Percentiles rank a stretch among this genome's conserved stretches.
phyloP scores from a whole-genome alignment of 2,797 vertebrate species.

The Phataginus tricuspis region DNA sequence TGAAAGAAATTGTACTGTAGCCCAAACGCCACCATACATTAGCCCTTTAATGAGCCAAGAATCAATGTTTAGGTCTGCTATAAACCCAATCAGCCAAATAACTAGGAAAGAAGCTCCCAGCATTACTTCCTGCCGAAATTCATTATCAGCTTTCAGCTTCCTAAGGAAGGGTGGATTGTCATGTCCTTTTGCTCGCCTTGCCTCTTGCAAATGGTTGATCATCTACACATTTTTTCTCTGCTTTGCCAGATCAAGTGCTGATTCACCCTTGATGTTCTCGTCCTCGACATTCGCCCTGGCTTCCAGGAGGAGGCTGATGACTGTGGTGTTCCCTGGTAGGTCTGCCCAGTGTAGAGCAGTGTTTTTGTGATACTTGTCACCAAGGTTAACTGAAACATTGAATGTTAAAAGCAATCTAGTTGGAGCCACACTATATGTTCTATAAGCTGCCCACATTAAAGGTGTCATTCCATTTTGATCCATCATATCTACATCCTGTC shows the following conservation, averaged over 20 bases:
- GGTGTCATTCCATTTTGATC: conserved; percentile 99
- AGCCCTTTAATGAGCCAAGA: conserved; percentile 98
- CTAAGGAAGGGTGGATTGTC: conserved; percentile 98
- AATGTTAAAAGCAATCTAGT: too few species aligned
- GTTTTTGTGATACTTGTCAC: too few species aligned
- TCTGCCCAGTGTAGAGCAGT: too few species aligned
- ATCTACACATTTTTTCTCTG: conserved; percentile 99
- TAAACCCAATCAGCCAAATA: conserved; percentile 99
- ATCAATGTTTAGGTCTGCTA: conserved; percentile 97
- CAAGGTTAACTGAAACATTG: too few species aligned
- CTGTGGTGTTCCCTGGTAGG: too few species aligned
- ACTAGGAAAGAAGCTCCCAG: conserved; percentile 98
- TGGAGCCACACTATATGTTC: conserved; percentile 99
- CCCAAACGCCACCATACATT: conserved; percentile 97
- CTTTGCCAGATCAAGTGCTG: conserved; percentile 98
- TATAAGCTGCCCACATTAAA: conserved; percentile 99
- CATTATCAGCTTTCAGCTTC: conserved; percentile 97
- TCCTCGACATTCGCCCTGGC: too few species aligned
- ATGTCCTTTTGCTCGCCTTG: conserved; percentile 97
- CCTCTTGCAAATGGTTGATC: conserved; percentile 99
- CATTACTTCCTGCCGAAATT: conserved; percentile 99
- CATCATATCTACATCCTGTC: conserved; percentile 99
- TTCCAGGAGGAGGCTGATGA: too few species aligned
- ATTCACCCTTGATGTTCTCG: too few species aligned
- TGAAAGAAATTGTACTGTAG: conserved; percentile 97